Percentiles rank a stretch among this genome's conserved stretches.
These are phyloP conservation scores for Streblospio benedicti DNA, from an alignment of 1,140 invertebrate species.

Conservation along the genomic window DNA sequence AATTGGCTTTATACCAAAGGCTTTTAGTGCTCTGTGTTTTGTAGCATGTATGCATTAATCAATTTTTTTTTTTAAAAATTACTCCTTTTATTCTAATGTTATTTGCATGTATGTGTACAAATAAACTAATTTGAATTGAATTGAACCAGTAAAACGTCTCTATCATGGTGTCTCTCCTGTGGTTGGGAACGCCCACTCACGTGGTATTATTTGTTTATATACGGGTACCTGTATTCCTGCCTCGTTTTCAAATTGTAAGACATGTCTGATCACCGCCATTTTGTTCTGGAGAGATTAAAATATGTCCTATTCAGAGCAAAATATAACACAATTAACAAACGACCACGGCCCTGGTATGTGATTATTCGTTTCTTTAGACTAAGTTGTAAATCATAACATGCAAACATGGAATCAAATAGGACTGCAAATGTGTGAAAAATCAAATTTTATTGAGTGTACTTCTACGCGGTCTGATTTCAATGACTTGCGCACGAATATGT, in stretches of 20 bases:
- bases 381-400: background rate
- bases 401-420: background rate
- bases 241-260: background rate
- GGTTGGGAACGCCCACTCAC: no score
- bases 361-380: background rate
- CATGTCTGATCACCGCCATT: constrained; percentile 20
- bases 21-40: no score
- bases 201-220: background rate
- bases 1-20: no score
- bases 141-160: no score
- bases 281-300: constrained; percentile 10
- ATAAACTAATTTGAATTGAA: no score
- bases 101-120: no score
- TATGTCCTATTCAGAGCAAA: constrained; percentile 14
- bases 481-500: background rate
- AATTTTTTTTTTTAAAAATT: no score
- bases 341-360: constrained; percentile 12
- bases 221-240: background rate
- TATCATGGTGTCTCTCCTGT: no score
- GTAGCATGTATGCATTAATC: no score
- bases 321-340: background rate
- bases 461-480: background rate
- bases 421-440: background rate
- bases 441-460: background rate
- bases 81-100: no score